Evolutionary conservation across 1,140 invertebrate genomes (phyloP), one percentile per base, ranked within the genome.

Genomic region (Polypedilum pembai): DNA sequence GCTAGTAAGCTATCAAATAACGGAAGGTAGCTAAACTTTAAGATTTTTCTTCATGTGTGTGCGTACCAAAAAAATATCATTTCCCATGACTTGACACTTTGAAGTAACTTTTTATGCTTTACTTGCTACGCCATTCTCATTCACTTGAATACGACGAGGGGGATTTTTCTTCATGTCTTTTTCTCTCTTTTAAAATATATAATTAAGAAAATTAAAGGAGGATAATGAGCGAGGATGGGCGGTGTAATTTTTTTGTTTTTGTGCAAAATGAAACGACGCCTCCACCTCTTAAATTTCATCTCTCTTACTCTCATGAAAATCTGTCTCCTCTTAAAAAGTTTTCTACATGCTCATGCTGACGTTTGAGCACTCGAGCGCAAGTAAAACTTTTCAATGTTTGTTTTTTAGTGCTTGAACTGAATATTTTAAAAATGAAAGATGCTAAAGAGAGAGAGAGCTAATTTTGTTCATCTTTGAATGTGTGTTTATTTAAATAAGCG

Each of bases 181-280:
- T 66, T 18, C n/a, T 21, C 65, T 18, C 18, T 10, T 69, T 18
- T 69, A 69, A 69, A 69, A 69, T 69, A 69, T 69, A 69, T 69
- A 69, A 69, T 69, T 69, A 69, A 69, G 65, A 69, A 69, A 69
- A 69, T 69, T 69, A 56, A 56, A 56, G 45, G n/a, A 15, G n/a
- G 12, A 56, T 56, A 56, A 56, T 56, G 45, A 56, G 45, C 45
- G n/a, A n/a, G n/a, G 45, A 33, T 33, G 45, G 45, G 45, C 45
- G 45, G 45, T 56, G 12, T 56, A 12, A 12, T 33, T 33, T 33
- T 33, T 33, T 56, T n/a, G 45, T 56, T 56, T 56, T 56, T 56
- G 40, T 2, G 15, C 45, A 56, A 45, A 8, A 45, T n/a, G 12
- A 56, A 56, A 56, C 12, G 12, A 33, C 24, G 24, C 24, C 24